These are phyloP conservation scores for Fundulus diaphanus DNA, from an alignment of 2,797 vertebrate genomes.

Conservation along the genomic window DNA sequence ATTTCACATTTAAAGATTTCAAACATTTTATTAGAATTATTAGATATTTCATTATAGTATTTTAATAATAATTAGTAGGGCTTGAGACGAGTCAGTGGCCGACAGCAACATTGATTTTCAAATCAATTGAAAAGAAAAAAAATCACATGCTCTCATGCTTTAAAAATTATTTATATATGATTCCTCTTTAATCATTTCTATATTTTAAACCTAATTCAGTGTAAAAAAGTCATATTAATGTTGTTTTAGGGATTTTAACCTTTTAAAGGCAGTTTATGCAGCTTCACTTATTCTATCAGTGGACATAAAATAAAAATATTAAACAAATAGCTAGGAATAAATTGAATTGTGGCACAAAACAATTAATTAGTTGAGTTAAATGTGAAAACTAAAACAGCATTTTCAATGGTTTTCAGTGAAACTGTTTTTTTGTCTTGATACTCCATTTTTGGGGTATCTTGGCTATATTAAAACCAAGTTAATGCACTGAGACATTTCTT, in stretches of 20 bases:
- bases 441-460: neutral
- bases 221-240: too few relatives aligned
- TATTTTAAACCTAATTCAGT: too few relatives aligned
- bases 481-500: neutral
- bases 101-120: neutral
- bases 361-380: neutral
- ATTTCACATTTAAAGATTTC: neutral
- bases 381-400: neutral
- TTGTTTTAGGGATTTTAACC: too few relatives aligned
- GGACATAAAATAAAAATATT: neutral
- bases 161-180: neutral
- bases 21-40: neutral
- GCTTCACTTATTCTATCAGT: too few relatives aligned
- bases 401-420: neutral
- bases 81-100: neutral
- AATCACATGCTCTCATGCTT: neutral
- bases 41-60: neutral
- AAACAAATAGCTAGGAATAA: neutral
- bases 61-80: neutral
- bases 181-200: too few relatives aligned
- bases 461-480: neutral
- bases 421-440: neutral
- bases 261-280: too few relatives aligned
- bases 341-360: neutral
- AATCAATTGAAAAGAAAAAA: neutral